Conservation (phyloP, 2,888 invertebrate species). For the Steromphala cineraria region DNA sequence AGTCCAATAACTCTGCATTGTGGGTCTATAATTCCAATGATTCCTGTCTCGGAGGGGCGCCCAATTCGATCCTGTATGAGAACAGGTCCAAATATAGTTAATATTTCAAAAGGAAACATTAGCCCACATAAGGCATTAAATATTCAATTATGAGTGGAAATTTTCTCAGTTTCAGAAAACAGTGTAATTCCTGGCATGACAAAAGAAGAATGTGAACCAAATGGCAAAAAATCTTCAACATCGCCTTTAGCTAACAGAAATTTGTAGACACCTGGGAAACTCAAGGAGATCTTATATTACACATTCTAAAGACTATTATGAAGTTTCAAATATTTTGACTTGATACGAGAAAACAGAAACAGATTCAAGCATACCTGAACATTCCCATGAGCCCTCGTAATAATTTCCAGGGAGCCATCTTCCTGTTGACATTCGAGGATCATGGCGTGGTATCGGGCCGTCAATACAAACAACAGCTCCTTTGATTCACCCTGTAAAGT, state of each 20-base stretch:
- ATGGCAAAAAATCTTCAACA: too few relatives aligned
- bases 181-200: too few relatives aligned
- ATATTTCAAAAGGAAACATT: too few relatives aligned
- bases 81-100: constrained; percentile 1
- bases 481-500: constrained; percentile 88
- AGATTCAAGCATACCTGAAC: constrained; percentile 80
- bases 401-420: constrained; percentile 89
- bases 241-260: neutral
- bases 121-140: too few relatives aligned
- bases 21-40: constrained; percentile 96
- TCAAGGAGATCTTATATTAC: neutral
- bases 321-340: neutral
- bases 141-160: too few relatives aligned
- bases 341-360: too few relatives aligned
- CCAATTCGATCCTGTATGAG: constrained; percentile 87
- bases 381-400: constrained; percentile 96
- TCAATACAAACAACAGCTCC: constrained; percentile 94
- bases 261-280: neutral
- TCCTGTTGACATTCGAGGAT: constrained; percentile 89
- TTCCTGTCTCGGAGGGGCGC: constrained; percentile 95
- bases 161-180: too few relatives aligned
- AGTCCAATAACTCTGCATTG: constrained; percentile 96
- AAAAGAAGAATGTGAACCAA: too few relatives aligned
- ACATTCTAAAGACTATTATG: neutral
- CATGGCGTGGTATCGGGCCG: constrained; percentile 96